Evolutionary conservation across 2,113 vertebrate species (phyloP).

Genomic region (Hyla sarda): DNA sequence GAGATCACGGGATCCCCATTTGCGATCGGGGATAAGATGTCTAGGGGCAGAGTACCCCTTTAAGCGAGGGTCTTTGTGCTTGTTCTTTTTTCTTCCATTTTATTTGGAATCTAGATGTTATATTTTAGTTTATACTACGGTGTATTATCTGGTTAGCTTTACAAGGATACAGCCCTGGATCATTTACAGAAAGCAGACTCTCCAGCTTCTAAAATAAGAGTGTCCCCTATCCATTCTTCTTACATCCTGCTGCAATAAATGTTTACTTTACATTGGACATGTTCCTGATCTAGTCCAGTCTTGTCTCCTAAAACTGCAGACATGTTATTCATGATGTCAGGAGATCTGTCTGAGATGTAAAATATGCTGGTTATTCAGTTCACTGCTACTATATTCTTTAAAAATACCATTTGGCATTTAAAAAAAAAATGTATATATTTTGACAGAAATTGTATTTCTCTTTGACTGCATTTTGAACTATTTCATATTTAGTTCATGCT

Average conservation of each 20-base stretch:
- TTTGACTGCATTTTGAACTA: background rate
- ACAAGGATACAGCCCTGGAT: background rate
- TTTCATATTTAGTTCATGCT: background rate
- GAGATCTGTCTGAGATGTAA: background rate
- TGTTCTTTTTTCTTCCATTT: background rate
- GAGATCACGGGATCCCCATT: too few species aligned
- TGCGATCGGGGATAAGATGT: too few species aligned
- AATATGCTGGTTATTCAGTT: background rate
- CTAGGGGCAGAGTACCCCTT: background rate
- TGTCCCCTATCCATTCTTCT: constrained; percentile 12
- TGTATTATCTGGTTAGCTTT: background rate
- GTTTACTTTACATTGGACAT: constrained; percentile 22
- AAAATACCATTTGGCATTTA: background rate
- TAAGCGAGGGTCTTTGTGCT: background rate
- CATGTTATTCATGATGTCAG: background rate
- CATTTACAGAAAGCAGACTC: constrained; percentile 13
- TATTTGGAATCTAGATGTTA: background rate
- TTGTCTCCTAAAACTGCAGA: constrained; percentile 20
- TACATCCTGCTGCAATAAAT: background rate
- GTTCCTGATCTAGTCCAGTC: constrained; percentile 34
- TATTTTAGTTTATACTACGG: background rate
- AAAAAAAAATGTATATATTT: too few species aligned
- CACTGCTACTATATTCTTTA: background rate
- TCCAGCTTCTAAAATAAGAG: constrained; percentile 9
- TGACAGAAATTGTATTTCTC: background rate